A percentile compares a stretch with the other conserved stretches of the same genome.
Evolutionary conservation across 2,888 invertebrate species (phyloP).

Genomic region (Cistogaster globosa): DNA sequence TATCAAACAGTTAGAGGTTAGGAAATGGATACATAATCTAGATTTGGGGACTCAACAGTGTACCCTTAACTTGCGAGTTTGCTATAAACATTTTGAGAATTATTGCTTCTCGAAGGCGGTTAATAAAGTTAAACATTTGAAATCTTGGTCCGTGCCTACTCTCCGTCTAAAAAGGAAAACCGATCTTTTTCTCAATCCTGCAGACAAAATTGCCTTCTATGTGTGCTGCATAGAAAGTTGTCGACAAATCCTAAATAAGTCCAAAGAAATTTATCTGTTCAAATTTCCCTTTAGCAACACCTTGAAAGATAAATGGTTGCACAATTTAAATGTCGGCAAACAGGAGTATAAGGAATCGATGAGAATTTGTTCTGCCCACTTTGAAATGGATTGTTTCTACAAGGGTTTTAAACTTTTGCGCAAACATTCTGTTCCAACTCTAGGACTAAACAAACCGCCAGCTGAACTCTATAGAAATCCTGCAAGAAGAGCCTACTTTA

Average conservation of each 20-base stretch:
- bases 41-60: constrained; percentile 59
- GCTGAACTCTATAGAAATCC: constrained; percentile 53
- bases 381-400: constrained; percentile 65
- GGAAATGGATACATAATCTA: constrained; percentile 71
- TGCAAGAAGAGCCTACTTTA: constrained; percentile 2
- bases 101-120: constrained; percentile 54
- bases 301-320: constrained; percentile 67
- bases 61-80: constrained; percentile 63
- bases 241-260: constrained; percentile 63
- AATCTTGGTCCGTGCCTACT: constrained; percentile 71
- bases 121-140: constrained; percentile 47
- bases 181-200: constrained; percentile 57
- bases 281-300: constrained; percentile 75
- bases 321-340: constrained; percentile 58
- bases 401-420: constrained; percentile 35
- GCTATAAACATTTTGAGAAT: constrained; percentile 69
- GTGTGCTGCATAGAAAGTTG: constrained; percentile 75
- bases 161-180: constrained; percentile 61
- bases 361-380: constrained; percentile 69
- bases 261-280: constrained; percentile 70
- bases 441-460: constrained; percentile 19
- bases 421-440: constrained; percentile 58
- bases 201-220: constrained; percentile 60
- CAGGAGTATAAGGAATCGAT: constrained; percentile 53
- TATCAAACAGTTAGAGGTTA: constrained; percentile 15